Evolutionary conservation across 1,140 invertebrate genomes (phyloP), one percentile per base, ranked within the genome.

Genomic region (Dendroctonus valens): DNA sequence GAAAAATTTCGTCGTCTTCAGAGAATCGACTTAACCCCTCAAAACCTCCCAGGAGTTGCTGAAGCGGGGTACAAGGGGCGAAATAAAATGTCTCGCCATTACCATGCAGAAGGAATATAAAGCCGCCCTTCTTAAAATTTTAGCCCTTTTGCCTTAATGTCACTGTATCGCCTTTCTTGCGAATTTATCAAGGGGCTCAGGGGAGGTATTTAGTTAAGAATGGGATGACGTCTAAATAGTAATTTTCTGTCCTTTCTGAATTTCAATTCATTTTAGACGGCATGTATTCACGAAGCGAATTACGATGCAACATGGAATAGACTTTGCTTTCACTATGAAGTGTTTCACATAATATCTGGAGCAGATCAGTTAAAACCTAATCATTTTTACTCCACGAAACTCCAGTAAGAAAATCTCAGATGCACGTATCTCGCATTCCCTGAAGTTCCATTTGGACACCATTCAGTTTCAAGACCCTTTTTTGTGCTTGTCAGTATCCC

Each of bases 121-220:
- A 66, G 64, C 64, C 67, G 53, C 69, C 69, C 67, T 70, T 70
- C 69, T 70, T 70, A 70, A 70, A 66, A 70, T 70, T 70, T 65
- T 64, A 69, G 69, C 69, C 71, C 70, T 63, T 72, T 71, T 68
- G 69, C 72, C 62, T 73, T 75, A 73, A 73, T 75, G 73, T 75
- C 73, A 73, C 71, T 73, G 73, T 75, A 73, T 75, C 73, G 72
- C 65, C 62, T 75, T 75, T 73, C 73, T 75, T 73, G 72, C 72
- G 63, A 58, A 75, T 75, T 73, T 75, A 73, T 72, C 60, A 63
- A 55, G 51, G 51, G 60, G 48, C 72, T 75, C 73, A 69, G 68
- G 73, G 73, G 73, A 73, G 72, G 69, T 72, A 73, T 73, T 73
- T 73, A 72, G 70, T 15, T 48, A 59, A 49, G 58, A 59, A 59